Conservation (phyloP, 2,113 vertebrate genomes). For the Diglossa brunneiventris region DNA sequence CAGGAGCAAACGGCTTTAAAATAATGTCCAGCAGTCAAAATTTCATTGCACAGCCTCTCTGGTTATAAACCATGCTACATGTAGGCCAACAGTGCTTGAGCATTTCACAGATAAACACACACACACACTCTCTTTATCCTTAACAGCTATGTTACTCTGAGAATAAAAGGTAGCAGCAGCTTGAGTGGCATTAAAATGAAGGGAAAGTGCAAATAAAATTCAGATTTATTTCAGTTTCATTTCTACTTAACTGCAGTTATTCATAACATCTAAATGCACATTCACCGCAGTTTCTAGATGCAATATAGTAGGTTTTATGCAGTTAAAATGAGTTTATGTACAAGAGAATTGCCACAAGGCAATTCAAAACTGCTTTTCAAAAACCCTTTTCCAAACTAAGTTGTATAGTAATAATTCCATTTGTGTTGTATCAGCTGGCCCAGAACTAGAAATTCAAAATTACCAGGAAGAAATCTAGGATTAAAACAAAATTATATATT, state of each 20-base stretch:
- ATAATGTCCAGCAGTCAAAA: conserved; percentile 54
- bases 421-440: conserved; percentile 51
- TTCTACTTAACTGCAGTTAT: conserved; percentile 72
- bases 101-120: conserved; percentile 30
- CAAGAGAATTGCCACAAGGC: conserved; percentile 67
- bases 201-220: conserved; percentile 71
- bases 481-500: background rate
- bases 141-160: conserved; percentile 14
- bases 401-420: conserved; percentile 42
- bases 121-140: background rate
- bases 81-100: conserved; percentile 38
- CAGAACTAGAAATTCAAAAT: conserved; percentile 40
- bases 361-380: conserved; percentile 58
- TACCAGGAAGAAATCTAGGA: conserved; percentile 36
- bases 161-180: conserved; percentile 46
- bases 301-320: conserved; percentile 68
- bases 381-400: conserved; percentile 35
- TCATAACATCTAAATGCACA: conserved; percentile 73
- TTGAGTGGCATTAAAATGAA: conserved; percentile 62
- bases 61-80: conserved; percentile 40
- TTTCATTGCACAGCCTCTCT: conserved; percentile 24
- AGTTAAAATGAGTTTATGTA: conserved; percentile 72
- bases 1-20: conserved; percentile 56
- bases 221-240: conserved; percentile 73
- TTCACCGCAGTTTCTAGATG: conserved; percentile 62